Evolutionary conservation across 2,888 invertebrate species (phyloP).

Genomic region (Dynastes grantii): DNA sequence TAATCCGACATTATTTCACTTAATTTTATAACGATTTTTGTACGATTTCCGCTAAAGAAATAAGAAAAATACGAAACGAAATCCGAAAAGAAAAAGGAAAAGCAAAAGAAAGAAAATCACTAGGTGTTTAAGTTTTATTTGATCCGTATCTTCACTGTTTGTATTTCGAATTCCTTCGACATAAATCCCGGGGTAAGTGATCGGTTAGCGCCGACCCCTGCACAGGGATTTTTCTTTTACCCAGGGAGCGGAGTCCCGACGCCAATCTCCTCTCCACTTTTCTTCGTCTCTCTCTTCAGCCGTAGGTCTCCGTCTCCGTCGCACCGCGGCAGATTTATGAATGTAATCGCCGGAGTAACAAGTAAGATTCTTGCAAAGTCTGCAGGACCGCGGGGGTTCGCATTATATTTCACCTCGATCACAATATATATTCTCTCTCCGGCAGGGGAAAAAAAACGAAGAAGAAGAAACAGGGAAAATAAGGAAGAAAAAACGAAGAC

Average conservation of each 20-base stretch:
- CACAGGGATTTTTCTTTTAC: conserved; percentile 68
- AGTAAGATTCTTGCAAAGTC: conserved; percentile 64
- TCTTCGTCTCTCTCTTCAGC: conserved; percentile 51
- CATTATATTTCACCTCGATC: conserved; percentile 51
- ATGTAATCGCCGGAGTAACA: conserved; percentile 70
- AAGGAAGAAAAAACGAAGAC: neutral
- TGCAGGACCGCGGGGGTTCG: conserved; percentile 48
- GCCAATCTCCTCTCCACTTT: conserved; percentile 65
- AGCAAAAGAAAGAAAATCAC: conserved; percentile 45
- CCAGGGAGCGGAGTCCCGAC: conserved; percentile 63
- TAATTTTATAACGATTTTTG: conserved; percentile 4
- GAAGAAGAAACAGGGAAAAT: neutral
- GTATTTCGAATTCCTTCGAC: conserved; percentile 68
- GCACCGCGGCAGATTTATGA: conserved; percentile 67
- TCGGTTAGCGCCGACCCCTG: conserved; percentile 70
- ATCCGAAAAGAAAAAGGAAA: conserved; percentile 28
- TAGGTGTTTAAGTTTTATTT: conserved; percentile 55
- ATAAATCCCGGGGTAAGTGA: conserved; percentile 71
- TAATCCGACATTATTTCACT: neutral
- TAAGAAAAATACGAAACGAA: conserved; percentile 11
- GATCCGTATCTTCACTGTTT: conserved; percentile 63
- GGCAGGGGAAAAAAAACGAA: neutral
- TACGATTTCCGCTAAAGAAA: neutral
- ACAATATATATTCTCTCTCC: conserved; percentile 31
- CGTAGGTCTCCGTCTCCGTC: conserved; percentile 14